Base-by-base conservation (phyloP, 1,140 invertebrate genomes). In the Brachionus sp. region DNA sequence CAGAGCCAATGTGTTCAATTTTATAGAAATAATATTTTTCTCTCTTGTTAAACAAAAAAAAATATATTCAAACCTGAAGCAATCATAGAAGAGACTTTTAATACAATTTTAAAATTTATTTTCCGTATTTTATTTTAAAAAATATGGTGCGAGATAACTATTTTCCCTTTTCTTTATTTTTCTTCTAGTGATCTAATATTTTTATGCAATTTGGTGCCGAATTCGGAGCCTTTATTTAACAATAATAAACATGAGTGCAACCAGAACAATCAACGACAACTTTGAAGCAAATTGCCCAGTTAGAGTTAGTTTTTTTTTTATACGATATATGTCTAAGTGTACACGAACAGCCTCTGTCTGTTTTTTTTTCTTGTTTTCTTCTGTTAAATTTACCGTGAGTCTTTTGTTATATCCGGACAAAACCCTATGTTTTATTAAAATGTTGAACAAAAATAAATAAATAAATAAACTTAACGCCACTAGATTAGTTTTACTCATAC, bases 281-380 rank as follows among this genome's bases (percentile, higher is more conserved):
- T 19, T 16, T 19, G 16, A 57, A 57, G 50, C 50, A 57, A 57
- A 57, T 57, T 57, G 50, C 50, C 50, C 16, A 25, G 50, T 19
- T 57, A 57, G 50, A 57, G 50, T 57, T 57, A 57, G 50, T 23
- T 29, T 57, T 57, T 46, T n/a, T 57, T 57, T 57, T 57, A 57
- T 57, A 57, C 50, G 50, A 57, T 57, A 57, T 57, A 57, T 57
- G 50, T 57, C 50, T 57, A 57, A 57, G 50, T 57, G 50, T 57
- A 57, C 50, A 57, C 50, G 16, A 57, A 57, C 50, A 57, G 50
- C 50, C 19, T 57, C 16, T 57, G 50, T 57, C 50, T 57, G 50
- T 57, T 57, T 57, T 29, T 29, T 29, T 25, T 57, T 57, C 50
- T 57, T 57, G 50, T 57, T 57, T 57, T 23, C 50, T 57, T 57